phyloP scores from a whole-genome alignment of 2,797 vertebrate genomes.

The Monodelphis domestica region DNA sequence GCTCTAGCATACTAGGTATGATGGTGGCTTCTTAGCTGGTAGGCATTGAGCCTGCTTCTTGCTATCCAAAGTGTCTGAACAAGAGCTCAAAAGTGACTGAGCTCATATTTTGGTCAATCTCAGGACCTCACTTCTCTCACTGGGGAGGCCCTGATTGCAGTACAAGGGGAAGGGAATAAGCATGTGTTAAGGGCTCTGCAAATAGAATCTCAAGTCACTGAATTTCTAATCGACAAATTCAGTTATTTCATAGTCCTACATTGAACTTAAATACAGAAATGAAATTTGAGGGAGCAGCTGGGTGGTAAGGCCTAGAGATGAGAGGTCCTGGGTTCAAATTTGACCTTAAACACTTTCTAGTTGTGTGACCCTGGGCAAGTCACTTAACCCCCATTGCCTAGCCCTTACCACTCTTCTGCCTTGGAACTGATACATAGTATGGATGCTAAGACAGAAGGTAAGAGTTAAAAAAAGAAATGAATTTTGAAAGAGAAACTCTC shows the following conservation, averaged over 20 bases:
- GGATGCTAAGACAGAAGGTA: no score
- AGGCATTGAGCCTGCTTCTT: not conserved
- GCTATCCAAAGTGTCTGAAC: not conserved
- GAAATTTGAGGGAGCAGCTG: not conserved
- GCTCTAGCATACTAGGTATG: not conserved
- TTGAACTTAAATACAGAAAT: constrained; percentile 34
- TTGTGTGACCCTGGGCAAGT: no score
- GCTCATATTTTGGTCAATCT: not conserved
- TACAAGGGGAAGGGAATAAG: not conserved
- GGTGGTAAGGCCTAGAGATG: no score
- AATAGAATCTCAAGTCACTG: constrained; percentile 14
- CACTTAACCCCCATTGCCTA: no score
- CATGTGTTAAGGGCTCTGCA: not conserved
- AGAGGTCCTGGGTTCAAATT: no score
- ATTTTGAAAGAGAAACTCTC: not conserved
- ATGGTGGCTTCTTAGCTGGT: not conserved
- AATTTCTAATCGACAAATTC: constrained; percentile 11
- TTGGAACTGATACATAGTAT: no score
- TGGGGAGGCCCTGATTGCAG: not conserved
- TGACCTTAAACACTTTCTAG: no score
- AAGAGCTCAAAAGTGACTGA: not conserved
- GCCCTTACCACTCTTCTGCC: no score
- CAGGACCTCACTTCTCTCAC: not conserved
- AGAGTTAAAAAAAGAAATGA: no score
- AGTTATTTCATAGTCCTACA: constrained; percentile 42